Conservation (phyloP, 2,113 vertebrate genomes). For the Acrocephalus kingi region DNA sequence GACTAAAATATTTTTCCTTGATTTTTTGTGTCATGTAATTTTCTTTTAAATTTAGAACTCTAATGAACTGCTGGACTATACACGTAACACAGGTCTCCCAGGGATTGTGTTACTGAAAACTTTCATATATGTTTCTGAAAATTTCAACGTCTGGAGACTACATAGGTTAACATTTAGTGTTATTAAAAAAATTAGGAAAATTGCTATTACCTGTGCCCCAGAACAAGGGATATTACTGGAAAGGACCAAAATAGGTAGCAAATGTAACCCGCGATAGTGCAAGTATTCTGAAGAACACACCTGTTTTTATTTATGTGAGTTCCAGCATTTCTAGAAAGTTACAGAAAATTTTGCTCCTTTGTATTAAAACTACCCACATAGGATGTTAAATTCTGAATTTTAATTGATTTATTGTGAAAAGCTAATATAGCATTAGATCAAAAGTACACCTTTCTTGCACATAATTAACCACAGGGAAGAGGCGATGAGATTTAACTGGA, state of each 20-base stretch:
- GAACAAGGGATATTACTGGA: not conserved
- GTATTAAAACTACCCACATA: not conserved
- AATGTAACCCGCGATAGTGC: not conserved
- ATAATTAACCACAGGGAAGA: not conserved
- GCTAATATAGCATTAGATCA: not conserved
- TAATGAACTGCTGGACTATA: not conserved
- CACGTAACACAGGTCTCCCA: not conserved
- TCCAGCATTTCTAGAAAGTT: not conserved
- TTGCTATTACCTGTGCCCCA: not conserved
- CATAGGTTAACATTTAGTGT: not conserved
- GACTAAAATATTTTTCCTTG: not conserved
- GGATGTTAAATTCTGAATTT: not conserved
- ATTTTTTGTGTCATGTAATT: not conserved
- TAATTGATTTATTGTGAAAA: not conserved
- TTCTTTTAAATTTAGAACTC: not conserved
- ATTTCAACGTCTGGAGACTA: not conserved
- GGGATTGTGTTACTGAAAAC: not conserved
- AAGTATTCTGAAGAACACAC: not conserved
- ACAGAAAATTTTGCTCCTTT: not conserved
- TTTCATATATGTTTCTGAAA: not conserved
- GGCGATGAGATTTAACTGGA: not conserved
- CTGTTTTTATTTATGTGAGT: conserved; percentile 4
- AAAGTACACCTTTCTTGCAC: not conserved
- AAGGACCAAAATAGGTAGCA: conserved; percentile 5
- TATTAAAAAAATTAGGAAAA: conserved; percentile 35